phyloP scores from a whole-genome alignment of 2,113 vertebrate species.

The Balaenoptera acutorostrata region DNA sequence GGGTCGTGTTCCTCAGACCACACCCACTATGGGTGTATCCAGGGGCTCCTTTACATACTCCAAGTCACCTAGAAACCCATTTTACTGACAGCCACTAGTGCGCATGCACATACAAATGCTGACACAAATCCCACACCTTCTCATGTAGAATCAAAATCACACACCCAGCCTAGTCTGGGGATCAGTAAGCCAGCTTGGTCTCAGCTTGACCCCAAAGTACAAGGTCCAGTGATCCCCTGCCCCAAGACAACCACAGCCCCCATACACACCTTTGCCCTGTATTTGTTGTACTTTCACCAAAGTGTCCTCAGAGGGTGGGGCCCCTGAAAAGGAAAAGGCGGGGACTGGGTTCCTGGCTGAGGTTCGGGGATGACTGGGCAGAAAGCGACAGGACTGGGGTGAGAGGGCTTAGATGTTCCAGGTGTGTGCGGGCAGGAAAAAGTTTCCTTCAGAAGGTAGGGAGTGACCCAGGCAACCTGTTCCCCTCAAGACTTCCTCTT shows the following conservation, averaged over 20 bases:
- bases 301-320: constrained; percentile 52
- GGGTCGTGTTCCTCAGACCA: not conserved
- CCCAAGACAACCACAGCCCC: not conserved
- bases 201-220: not conserved
- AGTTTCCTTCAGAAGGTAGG: not conserved
- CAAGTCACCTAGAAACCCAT: not conserved
- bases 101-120: not conserved
- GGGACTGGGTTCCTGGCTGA: constrained; percentile 1
- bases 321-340: not conserved
- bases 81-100: not conserved
- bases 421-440: not conserved
- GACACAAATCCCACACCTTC: not conserved
- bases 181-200: not conserved
- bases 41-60: not conserved
- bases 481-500: not conserved
- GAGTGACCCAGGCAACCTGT: not conserved
- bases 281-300: constrained; percentile 37
- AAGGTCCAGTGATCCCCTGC: constrained; percentile 8
- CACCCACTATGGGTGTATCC: not conserved
- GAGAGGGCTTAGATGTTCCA: not conserved
- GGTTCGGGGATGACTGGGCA: not conserved
- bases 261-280: constrained; percentile 54
- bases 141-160: not conserved
- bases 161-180: not conserved
- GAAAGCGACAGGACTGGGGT: not conserved